These are phyloP conservation scores for Palythoa grandis DNA, from an alignment of 92 coral and sea anemone genomes.

Conservation along the genomic window DNA sequence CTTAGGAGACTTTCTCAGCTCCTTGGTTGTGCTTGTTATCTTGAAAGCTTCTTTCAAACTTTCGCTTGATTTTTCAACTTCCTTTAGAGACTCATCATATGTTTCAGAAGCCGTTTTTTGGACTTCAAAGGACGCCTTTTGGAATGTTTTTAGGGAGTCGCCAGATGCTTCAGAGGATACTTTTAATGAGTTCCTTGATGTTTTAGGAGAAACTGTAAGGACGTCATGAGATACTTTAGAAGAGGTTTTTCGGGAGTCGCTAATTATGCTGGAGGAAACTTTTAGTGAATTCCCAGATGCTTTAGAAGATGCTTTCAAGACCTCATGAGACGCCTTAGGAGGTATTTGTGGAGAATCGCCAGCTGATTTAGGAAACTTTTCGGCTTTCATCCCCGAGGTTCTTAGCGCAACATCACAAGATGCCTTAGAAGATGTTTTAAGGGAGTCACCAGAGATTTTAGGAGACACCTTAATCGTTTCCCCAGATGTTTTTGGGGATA, in stretches of 20 bases:
- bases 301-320: background rate
- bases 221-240: slow-evolving; percentile 34
- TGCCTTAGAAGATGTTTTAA: background rate
- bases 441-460: background rate
- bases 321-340: background rate
- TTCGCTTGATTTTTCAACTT: slow-evolving; percentile 13
- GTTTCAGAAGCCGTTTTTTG: slow-evolving; percentile 18
- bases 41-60: slow-evolving; percentile 19
- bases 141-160: slow-evolving; percentile 10
- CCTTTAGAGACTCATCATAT: background rate
- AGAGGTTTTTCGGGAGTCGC: slow-evolving; percentile 19
- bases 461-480: background rate
- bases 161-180: slow-evolving; percentile 35
- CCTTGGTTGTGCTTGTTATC: slow-evolving; percentile 9
- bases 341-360: background rate
- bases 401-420: background rate
- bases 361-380: background rate
- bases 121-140: slow-evolving; percentile 28
- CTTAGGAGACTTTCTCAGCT: slow-evolving; percentile 11
- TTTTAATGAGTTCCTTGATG: slow-evolving; percentile 15
- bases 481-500: background rate
- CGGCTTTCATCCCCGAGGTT: background rate
- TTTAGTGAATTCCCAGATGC: background rate
- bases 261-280: slow-evolving; percentile 7
- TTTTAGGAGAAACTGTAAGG: slow-evolving; percentile 19